These are phyloP conservation scores for Himalopsyche anomala DNA, from an alignment of 2,888 invertebrate species.

Conservation along the genomic window DNA sequence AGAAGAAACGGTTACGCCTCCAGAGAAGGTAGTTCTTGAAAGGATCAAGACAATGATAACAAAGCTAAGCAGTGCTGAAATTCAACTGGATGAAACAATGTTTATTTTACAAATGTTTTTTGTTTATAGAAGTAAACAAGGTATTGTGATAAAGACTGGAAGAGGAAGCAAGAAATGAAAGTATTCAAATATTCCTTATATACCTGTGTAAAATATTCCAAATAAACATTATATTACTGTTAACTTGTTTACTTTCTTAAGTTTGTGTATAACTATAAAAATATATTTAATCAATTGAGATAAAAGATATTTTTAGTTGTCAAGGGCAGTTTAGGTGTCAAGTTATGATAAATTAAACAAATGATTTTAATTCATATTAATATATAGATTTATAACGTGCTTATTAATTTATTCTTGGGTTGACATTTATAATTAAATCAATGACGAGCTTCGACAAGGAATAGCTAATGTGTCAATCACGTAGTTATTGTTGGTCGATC, in stretches of 20 bases:
- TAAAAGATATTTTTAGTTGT: too few relatives aligned
- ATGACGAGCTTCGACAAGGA: too few relatives aligned
- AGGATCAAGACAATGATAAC: constrained; percentile 86
- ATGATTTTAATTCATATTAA: too few relatives aligned
- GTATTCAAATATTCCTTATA: constrained; percentile 36
- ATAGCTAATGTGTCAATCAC: too few relatives aligned
- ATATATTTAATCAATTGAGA: too few relatives aligned
- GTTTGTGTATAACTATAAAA: too few relatives aligned
- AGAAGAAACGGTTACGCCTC: constrained; percentile 91
- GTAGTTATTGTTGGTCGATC: too few relatives aligned
- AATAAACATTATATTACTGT: constrained; percentile 64
- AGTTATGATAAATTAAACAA: too few relatives aligned
- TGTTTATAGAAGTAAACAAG: constrained; percentile 73
- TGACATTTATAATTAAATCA: too few relatives aligned
- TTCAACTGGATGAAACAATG: constrained; percentile 88
- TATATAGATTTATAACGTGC: too few relatives aligned
- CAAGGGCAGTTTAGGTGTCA: too few relatives aligned
- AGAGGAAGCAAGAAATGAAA: constrained; percentile 17
- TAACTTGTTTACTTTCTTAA: not conserved
- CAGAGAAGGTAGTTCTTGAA: constrained; percentile 85
- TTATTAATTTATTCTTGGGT: too few relatives aligned
- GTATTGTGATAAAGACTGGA: not conserved
- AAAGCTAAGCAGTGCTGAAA: constrained; percentile 86
- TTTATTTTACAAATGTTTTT: constrained; percentile 89
- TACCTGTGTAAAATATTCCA: constrained; percentile 51